A percentile compares a stretch with the other conserved stretches of the same genome.
Conservation (phyloP, 2,888 invertebrate genomes). For the Caenorhabditis afra region DNA sequence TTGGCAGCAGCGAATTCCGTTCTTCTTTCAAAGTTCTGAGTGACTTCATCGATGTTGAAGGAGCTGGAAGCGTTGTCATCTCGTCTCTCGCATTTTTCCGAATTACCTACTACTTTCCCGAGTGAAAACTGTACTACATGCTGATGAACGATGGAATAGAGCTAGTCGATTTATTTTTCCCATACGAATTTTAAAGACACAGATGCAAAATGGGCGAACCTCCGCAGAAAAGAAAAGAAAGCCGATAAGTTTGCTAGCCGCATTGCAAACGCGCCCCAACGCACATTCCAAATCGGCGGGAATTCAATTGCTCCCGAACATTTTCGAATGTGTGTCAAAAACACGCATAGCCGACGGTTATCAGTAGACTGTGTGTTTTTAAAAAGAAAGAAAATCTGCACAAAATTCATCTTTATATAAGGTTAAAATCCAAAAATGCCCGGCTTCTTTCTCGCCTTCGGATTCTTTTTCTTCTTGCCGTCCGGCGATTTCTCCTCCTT, state of each 20-base stretch:
- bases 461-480: neutral
- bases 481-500: neutral
- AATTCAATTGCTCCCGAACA: constrained; percentile 1
- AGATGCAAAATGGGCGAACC: neutral
- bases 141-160: constrained; percentile 17
- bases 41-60: constrained; percentile 68
- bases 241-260: neutral
- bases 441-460: neutral
- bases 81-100: neutral
- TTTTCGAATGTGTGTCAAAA: neutral
- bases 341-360: no score
- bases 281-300: neutral
- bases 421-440: neutral
- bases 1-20: constrained; percentile 66
- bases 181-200: constrained; percentile 14
- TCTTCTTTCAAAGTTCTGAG: constrained; percentile 60
- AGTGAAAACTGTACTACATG: constrained; percentile 3
- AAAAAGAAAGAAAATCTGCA: no score
- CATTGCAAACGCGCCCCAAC: constrained; percentile 23
- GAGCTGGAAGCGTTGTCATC: constrained; percentile 48
- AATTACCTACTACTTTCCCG: constrained; percentile 56
- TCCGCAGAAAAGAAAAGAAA: no score
- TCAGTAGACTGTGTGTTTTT: no score
- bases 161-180: constrained; percentile 38
- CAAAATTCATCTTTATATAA: neutral